phyloP scores from a whole-genome alignment of 1,140 invertebrate genomes.

The Dreissena rostriformis region DNA sequence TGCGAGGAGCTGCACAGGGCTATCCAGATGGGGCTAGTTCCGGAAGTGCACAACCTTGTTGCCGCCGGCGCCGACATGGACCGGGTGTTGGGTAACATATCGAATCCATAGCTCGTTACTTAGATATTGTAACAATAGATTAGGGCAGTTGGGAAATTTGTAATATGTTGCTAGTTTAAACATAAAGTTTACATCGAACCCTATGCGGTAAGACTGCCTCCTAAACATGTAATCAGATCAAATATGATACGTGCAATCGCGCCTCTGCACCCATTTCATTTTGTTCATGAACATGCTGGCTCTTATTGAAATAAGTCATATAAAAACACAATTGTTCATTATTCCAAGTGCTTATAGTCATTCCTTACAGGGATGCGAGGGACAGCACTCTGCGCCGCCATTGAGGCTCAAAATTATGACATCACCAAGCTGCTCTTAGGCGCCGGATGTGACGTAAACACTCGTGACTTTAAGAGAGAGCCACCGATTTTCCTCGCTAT shows the following conservation, averaged over 20 bases:
- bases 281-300: not conserved
- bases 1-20: slow-evolving; percentile 40
- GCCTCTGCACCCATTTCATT: no score
- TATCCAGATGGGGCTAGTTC: slow-evolving; percentile 26
- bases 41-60: slow-evolving; percentile 22
- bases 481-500: slow-evolving; percentile 50
- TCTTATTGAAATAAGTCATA: not conserved
- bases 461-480: slow-evolving; percentile 49
- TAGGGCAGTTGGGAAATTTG: no score
- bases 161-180: no score
- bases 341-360: not conserved
- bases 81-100: no score
- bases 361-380: slow-evolving; percentile 46
- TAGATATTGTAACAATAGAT: no score
- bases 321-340: not conserved
- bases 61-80: not conserved
- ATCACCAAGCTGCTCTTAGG: slow-evolving; percentile 43
- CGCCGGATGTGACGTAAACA: slow-evolving; percentile 50
- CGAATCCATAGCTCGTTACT: no score
- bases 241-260: no score
- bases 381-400: slow-evolving; percentile 44
- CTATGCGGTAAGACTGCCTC: no score
- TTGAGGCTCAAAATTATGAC: slow-evolving; percentile 37
- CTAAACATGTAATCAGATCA: no score
- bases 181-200: no score